Base-by-base conservation (phyloP, 2,888 invertebrate species). In the Pseudoips prasinana region DNA sequence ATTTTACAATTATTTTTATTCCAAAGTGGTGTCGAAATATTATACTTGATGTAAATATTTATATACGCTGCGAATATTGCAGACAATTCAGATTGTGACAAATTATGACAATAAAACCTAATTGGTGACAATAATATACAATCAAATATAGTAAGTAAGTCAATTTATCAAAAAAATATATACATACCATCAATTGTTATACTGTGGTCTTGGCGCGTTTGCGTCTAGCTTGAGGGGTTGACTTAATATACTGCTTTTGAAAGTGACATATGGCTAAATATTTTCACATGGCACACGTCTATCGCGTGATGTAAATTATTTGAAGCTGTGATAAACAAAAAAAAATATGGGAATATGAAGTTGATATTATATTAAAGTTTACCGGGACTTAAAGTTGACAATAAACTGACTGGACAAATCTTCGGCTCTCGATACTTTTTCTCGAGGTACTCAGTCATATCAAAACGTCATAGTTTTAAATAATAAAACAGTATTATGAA, bases 301-400 rank as follows among this genome's bases (percentile, higher is more conserved):
- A 61, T 65, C 70, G 69, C 48, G 79, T 76, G 77, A 72, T 61
- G 67, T 71, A 73, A 73, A 71, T 71, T 67, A 67, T 75, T 68
- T 72, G 64, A 71, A 73, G 72, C 78, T 79, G 78, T 79, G 78
- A 79, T 79, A 78, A n/a, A 44, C 70, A 68, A 74, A 14, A 70
- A 46, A 33, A 33, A n/a, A 69, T 62, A 64, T 64, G 67, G 67
- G 61, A 58, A 34, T 59, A 50, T 53, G 55, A 55, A 58, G 59
- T 58, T 55, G 56, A 60, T 66, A 63, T 64, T 65, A 58, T 70
- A 70, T 60, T 55, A 40, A 64, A 57, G 58, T 65, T 63, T 61
- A 64, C 54, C 53, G 43, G 53, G 49, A 62, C 58, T 63, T 49
- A 45, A 60, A 52, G 58, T 66, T 58, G 46, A 58, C 63, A 51